These are phyloP conservation scores for Rhabdomys pumilio DNA, from an alignment of 2,797 vertebrate species.

Conservation along the genomic window DNA sequence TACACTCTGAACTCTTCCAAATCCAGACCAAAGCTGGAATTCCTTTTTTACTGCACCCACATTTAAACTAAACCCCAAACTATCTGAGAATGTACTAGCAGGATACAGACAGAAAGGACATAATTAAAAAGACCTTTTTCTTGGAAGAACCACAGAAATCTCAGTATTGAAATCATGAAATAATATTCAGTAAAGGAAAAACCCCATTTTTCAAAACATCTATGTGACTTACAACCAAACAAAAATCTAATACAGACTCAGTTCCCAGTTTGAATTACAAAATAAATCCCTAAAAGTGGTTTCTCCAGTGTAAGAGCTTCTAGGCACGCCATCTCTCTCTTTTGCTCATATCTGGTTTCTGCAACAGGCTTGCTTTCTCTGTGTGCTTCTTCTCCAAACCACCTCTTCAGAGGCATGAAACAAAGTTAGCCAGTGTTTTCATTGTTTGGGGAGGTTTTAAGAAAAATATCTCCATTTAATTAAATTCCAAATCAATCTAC, in stretches of 20 bases:
- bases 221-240: slow-evolving; percentile 43
- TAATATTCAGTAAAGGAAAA: slow-evolving; percentile 39
- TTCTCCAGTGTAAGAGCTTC: slow-evolving; percentile 50
- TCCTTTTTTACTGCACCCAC: neutral
- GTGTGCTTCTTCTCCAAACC: slow-evolving; percentile 73
- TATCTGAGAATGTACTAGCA: neutral
- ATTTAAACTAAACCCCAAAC: slow-evolving; percentile 38
- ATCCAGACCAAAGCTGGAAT: slow-evolving; percentile 32
- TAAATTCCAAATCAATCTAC: slow-evolving; percentile 74
- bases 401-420: slow-evolving; percentile 50
- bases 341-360: slow-evolving; percentile 54
- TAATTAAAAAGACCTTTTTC: neutral
- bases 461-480: slow-evolving; percentile 62
- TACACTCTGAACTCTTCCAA: slow-evolving; percentile 25
- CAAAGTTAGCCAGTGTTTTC: slow-evolving; percentile 63
- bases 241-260: slow-evolving; percentile 12
- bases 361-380: slow-evolving; percentile 46
- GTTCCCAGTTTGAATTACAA: slow-evolving; percentile 4
- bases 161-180: slow-evolving; percentile 44
- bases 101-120: slow-evolving; percentile 33
- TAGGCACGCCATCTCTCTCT: neutral
- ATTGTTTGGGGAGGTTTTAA: slow-evolving; percentile 36
- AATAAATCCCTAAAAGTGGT: slow-evolving; percentile 17
- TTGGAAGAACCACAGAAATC: slow-evolving; percentile 38
- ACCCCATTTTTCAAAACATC: slow-evolving; percentile 41